Percentiles rank a stretch among this genome's conserved stretches.
Evolutionary conservation across 1,140 invertebrate genomes (phyloP).

Genomic region (Cataglyphis hispanica): DNA sequence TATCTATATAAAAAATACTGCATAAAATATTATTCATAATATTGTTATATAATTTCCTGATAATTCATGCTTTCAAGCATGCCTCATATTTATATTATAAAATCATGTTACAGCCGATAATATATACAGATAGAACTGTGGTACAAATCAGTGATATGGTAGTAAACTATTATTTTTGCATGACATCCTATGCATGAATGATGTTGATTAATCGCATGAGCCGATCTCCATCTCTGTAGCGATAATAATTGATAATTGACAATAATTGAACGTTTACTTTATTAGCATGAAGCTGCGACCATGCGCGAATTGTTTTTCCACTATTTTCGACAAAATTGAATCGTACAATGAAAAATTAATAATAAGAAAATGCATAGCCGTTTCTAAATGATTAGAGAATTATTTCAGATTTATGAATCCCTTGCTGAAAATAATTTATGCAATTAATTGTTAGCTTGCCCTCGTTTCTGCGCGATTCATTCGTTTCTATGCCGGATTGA

Average conservation of each 20-base stretch:
- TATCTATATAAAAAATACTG: slow-evolving; percentile 21
- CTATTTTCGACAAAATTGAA: background rate
- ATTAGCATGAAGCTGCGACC: background rate
- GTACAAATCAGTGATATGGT: slow-evolving; percentile 14
- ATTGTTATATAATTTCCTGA: slow-evolving; percentile 50
- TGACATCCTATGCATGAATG: background rate
- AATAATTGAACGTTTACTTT: slow-evolving; percentile 24
- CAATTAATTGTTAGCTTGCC: slow-evolving; percentile 32
- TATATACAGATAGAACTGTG: background rate
- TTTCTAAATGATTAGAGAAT: slow-evolving; percentile 13
- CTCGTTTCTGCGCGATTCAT: slow-evolving; percentile 8
- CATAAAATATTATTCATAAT: slow-evolving; percentile 22
- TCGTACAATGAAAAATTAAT: slow-evolving; percentile 35
- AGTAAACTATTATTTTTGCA: slow-evolving; percentile 48
- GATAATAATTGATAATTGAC: slow-evolving; percentile 45
- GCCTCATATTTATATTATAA: slow-evolving; percentile 40
- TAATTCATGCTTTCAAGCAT: slow-evolving; percentile 45
- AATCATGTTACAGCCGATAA: background rate
- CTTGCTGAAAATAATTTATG: slow-evolving; percentile 33
- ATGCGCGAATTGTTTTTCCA: slow-evolving; percentile 8
- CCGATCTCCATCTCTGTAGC: slow-evolving; percentile 30
- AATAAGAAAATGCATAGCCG: background rate
- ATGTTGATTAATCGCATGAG: slow-evolving; percentile 47
- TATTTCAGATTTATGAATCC: slow-evolving; percentile 47
- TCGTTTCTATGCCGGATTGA: slow-evolving; percentile 13